These are phyloP conservation scores for Meloidogyne floridensis DNA, from an alignment of 1,140 invertebrate genomes.

Conservation along the genomic window DNA sequence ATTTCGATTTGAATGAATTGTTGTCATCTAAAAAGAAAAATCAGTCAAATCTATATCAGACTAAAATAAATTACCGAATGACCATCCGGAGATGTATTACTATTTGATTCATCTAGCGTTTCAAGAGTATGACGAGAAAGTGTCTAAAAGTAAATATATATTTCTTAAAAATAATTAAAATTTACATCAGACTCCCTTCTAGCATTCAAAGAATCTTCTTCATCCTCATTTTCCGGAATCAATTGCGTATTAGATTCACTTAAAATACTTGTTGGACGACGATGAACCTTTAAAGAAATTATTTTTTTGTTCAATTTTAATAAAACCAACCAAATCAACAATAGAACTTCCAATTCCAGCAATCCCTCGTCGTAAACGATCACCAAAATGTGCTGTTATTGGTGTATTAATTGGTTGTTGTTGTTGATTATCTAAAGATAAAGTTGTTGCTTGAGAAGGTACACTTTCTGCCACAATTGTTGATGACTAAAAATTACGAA, in stretches of 20 bases:
- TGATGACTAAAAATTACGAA: background rate
- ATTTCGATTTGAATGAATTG: conserved; percentile 32
- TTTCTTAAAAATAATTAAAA: background rate
- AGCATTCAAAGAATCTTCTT: conserved; percentile 6
- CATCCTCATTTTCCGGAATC: conserved; percentile 18
- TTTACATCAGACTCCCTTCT: conserved; percentile 10
- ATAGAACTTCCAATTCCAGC: background rate
- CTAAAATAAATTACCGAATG: conserved; percentile 26
- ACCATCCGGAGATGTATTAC: conserved; percentile 23
- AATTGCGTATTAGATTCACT: background rate
- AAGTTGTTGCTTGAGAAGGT: background rate
- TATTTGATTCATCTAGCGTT: conserved; percentile 26
- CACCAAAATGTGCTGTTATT: background rate
- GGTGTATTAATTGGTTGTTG: background rate
- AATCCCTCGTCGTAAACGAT: background rate
- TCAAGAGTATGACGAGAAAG: conserved; percentile 19
- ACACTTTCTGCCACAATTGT: background rate
- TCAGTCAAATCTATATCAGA: conserved; percentile 2
- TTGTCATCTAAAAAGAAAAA: conserved; percentile 37
- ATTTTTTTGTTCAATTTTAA: background rate
- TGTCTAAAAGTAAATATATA: conserved; percentile 11
- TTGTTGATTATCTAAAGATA: background rate
- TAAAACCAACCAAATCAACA: background rate
- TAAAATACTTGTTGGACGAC: conserved; percentile 5
- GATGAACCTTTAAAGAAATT: background rate